Percentiles rank a stretch among this genome's conserved stretches.
These are phyloP conservation scores for Garrulus glandarius DNA, from an alignment of 2,797 vertebrate species.

Conservation along the genomic window DNA sequence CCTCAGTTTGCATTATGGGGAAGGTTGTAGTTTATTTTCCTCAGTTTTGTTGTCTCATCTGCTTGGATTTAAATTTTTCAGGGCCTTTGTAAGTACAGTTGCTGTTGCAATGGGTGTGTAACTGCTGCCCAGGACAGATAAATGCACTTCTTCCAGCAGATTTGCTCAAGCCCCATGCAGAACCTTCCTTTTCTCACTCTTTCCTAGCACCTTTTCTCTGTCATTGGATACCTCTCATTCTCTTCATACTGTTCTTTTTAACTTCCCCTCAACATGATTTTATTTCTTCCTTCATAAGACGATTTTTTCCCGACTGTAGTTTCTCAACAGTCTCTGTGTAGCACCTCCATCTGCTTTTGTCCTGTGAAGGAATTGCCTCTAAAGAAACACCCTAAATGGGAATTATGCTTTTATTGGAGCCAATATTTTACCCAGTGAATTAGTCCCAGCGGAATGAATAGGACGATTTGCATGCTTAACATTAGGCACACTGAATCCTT, in stretches of 20 bases:
- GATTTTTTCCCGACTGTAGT: background rate
- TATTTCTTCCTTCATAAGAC: background rate
- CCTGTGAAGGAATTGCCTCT: background rate
- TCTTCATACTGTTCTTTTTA: background rate
- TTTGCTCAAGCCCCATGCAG: background rate
- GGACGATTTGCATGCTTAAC: background rate
- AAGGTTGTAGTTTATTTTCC: background rate
- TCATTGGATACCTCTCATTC: background rate
- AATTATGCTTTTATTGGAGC: background rate
- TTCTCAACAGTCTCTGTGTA: background rate
- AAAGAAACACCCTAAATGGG: background rate
- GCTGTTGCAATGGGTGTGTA: background rate
- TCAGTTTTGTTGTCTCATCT: background rate
- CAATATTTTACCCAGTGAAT: conserved; percentile 8
- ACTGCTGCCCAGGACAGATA: background rate
- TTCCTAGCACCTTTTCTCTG: background rate
- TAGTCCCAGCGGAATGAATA: background rate
- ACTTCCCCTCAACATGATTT: background rate
- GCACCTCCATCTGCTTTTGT: background rate
- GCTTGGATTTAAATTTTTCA: background rate
- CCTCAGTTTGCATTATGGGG: background rate
- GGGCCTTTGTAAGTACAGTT: background rate
- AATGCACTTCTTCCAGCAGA: background rate
- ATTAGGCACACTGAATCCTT: background rate
- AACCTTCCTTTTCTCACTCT: background rate